Conservation (phyloP, 1,140 invertebrate genomes). For the Hestina assimilis region DNA sequence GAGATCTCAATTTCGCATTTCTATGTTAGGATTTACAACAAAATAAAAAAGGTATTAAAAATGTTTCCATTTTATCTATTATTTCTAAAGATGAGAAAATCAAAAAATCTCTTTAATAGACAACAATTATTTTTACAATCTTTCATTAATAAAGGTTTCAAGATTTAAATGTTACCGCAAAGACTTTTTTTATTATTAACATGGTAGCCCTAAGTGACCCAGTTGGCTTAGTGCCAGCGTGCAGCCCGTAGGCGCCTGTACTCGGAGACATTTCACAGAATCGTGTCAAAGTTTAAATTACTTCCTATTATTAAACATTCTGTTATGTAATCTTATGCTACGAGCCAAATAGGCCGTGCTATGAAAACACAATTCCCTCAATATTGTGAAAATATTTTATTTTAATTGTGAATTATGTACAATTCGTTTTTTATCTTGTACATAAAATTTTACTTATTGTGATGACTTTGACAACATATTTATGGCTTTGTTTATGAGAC, state of each 20-base stretch:
- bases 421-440: background rate
- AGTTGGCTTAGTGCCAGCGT: constrained; percentile 59
- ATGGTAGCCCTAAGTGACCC: constrained; percentile 43
- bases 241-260: constrained; percentile 39
- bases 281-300: constrained; percentile 49
- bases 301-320: constrained; percentile 30
- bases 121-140: no score
- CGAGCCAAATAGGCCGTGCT: constrained; percentile 7
- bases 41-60: no score
- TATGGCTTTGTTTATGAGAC: no score
- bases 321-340: constrained; percentile 19
- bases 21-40: no score
- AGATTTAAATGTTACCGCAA: constrained; percentile 1
- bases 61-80: background rate
- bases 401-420: background rate
- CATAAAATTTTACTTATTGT: background rate
- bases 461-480: no score
- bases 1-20: no score
- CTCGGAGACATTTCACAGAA: constrained; percentile 46
- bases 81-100: no score
- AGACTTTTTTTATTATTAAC: no score
- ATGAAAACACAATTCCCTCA: no score
- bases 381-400: constrained; percentile 5
- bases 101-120: no score
- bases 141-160: no score